Evolutionary conservation across 1,140 invertebrate species (phyloP), one percentile per base, ranked within the genome.

Genomic region (Musca domestica): DNA sequence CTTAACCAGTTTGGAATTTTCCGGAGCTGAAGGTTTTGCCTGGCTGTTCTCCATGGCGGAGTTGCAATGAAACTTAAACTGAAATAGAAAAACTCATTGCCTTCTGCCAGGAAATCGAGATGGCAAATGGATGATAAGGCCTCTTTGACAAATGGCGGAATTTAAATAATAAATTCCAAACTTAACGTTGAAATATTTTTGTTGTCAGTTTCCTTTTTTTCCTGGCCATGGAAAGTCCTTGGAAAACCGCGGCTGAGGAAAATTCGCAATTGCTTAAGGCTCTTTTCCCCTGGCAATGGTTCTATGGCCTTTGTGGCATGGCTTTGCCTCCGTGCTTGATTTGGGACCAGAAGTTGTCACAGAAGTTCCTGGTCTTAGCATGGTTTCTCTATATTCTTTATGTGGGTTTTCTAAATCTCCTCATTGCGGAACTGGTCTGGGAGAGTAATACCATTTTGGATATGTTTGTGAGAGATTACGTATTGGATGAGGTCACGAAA

Each of bases 1-100:
- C n/a, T 19, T 27, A 20, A 61, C n/a, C 34, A 61, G 34, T 15
- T 61, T n/a, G 2, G 56, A 61, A 12, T 61, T 61, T 61, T 61
- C 27, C 1, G 12, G 2, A 41, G 34, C 17, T 5, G 5, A 41
- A 41, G 34, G 34, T 41, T 41, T 41, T 41, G 12, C 34, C n/a
- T n/a, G n/a, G 10, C 2, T 7, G 34, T 12, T 41, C 5, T 2
- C 4, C 34, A 41, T 41, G 6, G 34, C 2, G 34, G 10, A 9
- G 34, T 5, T 41, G 34, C 2, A 41, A 41, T n/a, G n/a, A n/a
- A n/a, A n/a, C n/a, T 7, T 41, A 2, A 9, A 41, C 34, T 41
- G 34, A 41, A 41, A 41, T 41, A 30, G 3, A 30, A 30, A 30
- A 30, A 30, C 3, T 12, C 12, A 41, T 41, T 41, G 12, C 12